Conservation (phyloP, 2,113 vertebrate species). For the sheep (Ovis aries) region DNA sequence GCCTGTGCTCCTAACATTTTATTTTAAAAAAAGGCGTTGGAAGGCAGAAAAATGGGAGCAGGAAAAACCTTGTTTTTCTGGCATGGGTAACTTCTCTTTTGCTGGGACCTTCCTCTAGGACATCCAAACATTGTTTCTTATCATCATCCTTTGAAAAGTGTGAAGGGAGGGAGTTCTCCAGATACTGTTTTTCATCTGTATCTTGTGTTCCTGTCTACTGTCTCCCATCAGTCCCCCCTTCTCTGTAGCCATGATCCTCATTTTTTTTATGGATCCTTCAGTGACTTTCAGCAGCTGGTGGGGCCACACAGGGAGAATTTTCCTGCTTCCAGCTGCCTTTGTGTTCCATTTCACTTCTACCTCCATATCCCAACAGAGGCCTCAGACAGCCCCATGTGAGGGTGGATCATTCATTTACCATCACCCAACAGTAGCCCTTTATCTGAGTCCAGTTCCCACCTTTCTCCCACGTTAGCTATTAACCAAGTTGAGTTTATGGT, state of each 20-base stretch:
- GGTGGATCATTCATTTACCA: slow-evolving; percentile 20
- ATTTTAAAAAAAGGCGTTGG: not conserved
- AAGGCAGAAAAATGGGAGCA: not conserved
- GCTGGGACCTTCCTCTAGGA: not conserved
- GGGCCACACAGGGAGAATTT: not conserved
- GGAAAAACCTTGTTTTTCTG: not conserved
- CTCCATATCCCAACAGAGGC: not conserved
- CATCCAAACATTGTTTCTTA: not conserved
- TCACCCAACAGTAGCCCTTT: not conserved
- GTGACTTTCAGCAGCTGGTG: not conserved
- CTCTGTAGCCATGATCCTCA: not conserved
- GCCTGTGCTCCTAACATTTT: not conserved
- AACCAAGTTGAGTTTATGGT: slow-evolving; percentile 48
- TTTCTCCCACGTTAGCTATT: slow-evolving; percentile 51
- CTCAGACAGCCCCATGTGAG: not conserved
- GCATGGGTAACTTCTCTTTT: not conserved
- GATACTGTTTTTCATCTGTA: not conserved
- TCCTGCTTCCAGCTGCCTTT: not conserved
- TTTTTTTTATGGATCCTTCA: not conserved
- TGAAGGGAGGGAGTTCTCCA: not conserved
- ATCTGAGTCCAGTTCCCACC: not conserved
- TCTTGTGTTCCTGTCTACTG: not conserved
- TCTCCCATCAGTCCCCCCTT: not conserved
- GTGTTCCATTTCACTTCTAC: not conserved
- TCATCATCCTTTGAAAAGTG: not conserved